Conservation (phyloP, 2,888 invertebrate species). For the Drosophila suboccidentalis region DNA sequence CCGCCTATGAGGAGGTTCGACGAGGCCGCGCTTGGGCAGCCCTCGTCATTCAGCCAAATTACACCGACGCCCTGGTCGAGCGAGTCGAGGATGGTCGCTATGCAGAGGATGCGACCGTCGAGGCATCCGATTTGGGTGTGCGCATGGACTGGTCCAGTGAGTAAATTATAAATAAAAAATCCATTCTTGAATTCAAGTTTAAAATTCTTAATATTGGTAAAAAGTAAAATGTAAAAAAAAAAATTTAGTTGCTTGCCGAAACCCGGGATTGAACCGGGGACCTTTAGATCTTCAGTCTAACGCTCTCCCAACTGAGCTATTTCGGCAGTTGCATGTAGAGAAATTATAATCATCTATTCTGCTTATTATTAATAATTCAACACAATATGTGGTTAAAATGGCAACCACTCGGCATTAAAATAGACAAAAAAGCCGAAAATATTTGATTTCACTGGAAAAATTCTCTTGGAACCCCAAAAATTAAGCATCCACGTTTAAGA, state of each 20-base stretch:
- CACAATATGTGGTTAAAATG: too few relatives aligned
- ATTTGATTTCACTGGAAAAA: too few relatives aligned
- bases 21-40: slow-evolving; percentile 92
- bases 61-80: slow-evolving; percentile 89
- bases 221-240: too few relatives aligned
- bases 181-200: too few relatives aligned
- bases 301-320: slow-evolving; percentile 94
- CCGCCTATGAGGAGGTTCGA: slow-evolving; percentile 89
- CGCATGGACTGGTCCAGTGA: slow-evolving; percentile 95
- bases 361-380: too few relatives aligned
- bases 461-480: too few relatives aligned
- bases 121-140: slow-evolving; percentile 89
- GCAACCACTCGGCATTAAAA: too few relatives aligned
- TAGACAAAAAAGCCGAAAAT: too few relatives aligned
- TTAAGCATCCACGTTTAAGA: too few relatives aligned
- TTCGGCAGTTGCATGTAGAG: too few relatives aligned
- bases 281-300: slow-evolving; percentile 91
- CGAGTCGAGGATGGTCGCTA: slow-evolving; percentile 88
- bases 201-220: too few relatives aligned
- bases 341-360: too few relatives aligned
- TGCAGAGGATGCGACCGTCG: slow-evolving; percentile 87
- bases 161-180: slow-evolving; percentile 59
- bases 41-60: slow-evolving; percentile 91
- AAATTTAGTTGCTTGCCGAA: slow-evolving; percentile 79
- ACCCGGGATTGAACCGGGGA: slow-evolving; percentile 85